Conservation (phyloP, 2,113 vertebrate genomes). For the Cariama cristata region DNA sequence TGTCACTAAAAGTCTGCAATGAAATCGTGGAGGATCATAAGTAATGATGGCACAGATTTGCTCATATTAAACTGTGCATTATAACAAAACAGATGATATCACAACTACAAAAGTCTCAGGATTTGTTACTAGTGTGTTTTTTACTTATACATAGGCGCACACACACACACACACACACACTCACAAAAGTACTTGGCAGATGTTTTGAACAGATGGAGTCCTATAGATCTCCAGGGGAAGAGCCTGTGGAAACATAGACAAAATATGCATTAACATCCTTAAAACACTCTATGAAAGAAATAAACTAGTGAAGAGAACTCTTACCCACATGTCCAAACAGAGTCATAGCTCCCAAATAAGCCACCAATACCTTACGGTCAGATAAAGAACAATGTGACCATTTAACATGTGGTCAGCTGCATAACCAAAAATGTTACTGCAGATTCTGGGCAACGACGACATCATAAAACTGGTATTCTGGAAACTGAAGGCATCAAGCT, state of each 20-base stretch:
- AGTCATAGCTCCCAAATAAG: neutral
- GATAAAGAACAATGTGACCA: neutral
- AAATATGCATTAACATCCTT: neutral
- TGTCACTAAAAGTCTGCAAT: neutral
- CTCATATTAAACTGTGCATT: neutral
- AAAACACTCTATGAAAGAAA: slow-evolving; percentile 34
- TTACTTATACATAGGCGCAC: neutral
- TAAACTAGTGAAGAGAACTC: neutral
- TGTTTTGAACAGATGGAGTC: slow-evolving; percentile 49
- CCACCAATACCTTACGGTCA: neutral
- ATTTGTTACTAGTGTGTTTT: neutral
- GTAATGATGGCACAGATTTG: neutral
- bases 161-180: neutral
- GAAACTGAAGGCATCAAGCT: neutral
- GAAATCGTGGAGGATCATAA: neutral
- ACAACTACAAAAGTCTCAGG: neutral
- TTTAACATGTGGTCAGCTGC: neutral
- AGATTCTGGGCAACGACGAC: neutral
- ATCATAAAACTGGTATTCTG: neutral
- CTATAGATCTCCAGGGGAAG: slow-evolving; percentile 5
- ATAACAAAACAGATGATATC: neutral
- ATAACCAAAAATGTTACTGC: neutral
- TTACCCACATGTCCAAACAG: neutral
- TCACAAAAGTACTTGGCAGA: slow-evolving; percentile 15
- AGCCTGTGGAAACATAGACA: neutral